phyloP scores from a whole-genome alignment of 2,113 vertebrate genomes.

The Amazona vittata region DNA sequence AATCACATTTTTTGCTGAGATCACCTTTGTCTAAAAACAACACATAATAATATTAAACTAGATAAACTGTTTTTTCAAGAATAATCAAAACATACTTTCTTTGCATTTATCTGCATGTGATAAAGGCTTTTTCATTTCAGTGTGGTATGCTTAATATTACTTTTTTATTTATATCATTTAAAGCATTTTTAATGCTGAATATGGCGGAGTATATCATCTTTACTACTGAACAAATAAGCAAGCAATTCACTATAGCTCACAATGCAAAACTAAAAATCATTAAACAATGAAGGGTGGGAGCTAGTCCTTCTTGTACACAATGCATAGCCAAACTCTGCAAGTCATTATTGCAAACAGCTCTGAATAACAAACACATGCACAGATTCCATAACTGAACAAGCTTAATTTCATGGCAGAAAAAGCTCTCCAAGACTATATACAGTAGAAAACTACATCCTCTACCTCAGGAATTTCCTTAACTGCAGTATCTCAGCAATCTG shows the following conservation, averaged over 20 bases:
- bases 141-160: not conserved
- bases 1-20: conserved; percentile 38
- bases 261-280: not conserved
- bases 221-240: not conserved
- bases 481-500: not conserved
- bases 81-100: not conserved
- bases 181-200: not conserved
- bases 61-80: not conserved
- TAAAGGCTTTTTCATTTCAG: not conserved
- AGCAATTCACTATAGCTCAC: not conserved
- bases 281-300: not conserved
- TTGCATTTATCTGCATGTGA: not conserved
- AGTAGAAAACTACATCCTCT: not conserved
- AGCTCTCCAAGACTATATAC: fast-evolving
- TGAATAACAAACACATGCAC: not conserved
- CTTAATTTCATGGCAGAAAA: not conserved
- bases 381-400: not conserved
- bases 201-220: not conserved
- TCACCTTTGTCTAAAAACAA: not conserved
- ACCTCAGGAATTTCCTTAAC: not conserved
- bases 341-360: not conserved
- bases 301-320: not conserved
- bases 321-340: not conserved
- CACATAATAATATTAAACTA: not conserved
- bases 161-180: not conserved